Evolutionary conservation across 1,140 invertebrate species (phyloP).

Genomic region (Agrypnia vestita): DNA sequence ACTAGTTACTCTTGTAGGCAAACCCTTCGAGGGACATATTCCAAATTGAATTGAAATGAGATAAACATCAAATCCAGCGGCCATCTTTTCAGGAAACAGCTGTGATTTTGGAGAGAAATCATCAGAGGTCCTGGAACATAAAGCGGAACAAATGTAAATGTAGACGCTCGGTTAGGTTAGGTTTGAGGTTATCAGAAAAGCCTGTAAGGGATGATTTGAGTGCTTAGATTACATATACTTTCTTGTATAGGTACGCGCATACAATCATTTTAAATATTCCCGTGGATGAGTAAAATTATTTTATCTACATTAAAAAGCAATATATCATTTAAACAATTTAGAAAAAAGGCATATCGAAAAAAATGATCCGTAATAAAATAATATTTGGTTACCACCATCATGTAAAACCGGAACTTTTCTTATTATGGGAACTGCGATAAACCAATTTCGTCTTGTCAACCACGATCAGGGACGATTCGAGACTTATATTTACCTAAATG

Average conservation of each 20-base stretch:
- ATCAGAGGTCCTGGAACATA: constrained; percentile 30
- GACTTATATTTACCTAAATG: no score
- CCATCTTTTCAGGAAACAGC: constrained; percentile 39
- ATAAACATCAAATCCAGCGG: constrained; percentile 41
- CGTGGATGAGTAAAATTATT: no score
- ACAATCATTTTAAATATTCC: no score
- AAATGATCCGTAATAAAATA: no score
- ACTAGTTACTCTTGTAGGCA: constrained; percentile 11
- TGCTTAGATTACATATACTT: neutral
- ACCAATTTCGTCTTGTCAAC: no score
- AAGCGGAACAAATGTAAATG: constrained; percentile 44
- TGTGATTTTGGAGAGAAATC: constrained; percentile 35
- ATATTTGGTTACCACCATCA: no score
- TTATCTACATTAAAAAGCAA: no score
- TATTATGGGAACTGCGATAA: no score
- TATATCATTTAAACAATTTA: no score
- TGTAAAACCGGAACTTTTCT: no score
- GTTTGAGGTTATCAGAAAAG: constrained; percentile 14
- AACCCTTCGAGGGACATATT: constrained; percentile 35
- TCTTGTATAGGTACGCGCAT: neutral
- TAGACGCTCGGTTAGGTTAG: constrained; percentile 7
- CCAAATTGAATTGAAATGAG: constrained; percentile 45
- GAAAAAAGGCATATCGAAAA: no score
- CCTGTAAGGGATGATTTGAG: constrained; percentile 27
- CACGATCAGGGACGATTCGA: no score